Percentiles rank a stretch among this genome's conserved stretches.
These are phyloP conservation scores for Thomomys bottae DNA, from an alignment of 2,113 vertebrate genomes.

Conservation along the genomic window DNA sequence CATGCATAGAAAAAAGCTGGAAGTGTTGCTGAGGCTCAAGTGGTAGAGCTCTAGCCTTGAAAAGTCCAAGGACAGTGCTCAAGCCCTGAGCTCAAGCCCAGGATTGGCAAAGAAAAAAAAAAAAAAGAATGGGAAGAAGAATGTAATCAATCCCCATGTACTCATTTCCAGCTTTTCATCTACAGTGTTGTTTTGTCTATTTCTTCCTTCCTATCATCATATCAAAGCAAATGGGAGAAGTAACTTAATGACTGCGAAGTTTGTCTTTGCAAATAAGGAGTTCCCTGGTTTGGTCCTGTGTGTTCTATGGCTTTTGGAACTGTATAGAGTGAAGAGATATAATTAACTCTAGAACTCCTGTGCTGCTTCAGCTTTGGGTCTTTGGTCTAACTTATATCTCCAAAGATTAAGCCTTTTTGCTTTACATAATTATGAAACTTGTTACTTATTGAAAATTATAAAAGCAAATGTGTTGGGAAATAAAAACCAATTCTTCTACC, in stretches of 20 bases:
- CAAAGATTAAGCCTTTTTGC: neutral
- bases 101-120: too few species aligned
- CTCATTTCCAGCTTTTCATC: neutral
- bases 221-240: neutral
- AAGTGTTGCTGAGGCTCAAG: too few species aligned
- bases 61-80: too few species aligned
- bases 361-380: slow-evolving; percentile 24
- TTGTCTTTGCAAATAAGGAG: neutral
- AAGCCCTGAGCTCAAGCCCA: too few species aligned
- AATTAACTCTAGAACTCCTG: slow-evolving; percentile 32
- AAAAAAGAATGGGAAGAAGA: neutral
- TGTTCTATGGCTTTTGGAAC: neutral
- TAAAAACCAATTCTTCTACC: neutral
- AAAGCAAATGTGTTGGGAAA: slow-evolving; percentile 10
- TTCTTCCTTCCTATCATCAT: neutral
- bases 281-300: neutral
- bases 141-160: neutral
- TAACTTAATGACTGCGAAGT: neutral
- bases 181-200: neutral
- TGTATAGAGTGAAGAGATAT: neutral
- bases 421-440: slow-evolving; percentile 37
- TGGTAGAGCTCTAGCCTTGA: too few species aligned
- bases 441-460: slow-evolving; percentile 36
- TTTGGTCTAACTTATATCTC: slow-evolving; percentile 36
- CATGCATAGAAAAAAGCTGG: too few species aligned